Evolutionary conservation across 1,140 invertebrate genomes (phyloP), one percentile per base, ranked within the genome.

Genomic region (Notospermus geniculatus): DNA sequence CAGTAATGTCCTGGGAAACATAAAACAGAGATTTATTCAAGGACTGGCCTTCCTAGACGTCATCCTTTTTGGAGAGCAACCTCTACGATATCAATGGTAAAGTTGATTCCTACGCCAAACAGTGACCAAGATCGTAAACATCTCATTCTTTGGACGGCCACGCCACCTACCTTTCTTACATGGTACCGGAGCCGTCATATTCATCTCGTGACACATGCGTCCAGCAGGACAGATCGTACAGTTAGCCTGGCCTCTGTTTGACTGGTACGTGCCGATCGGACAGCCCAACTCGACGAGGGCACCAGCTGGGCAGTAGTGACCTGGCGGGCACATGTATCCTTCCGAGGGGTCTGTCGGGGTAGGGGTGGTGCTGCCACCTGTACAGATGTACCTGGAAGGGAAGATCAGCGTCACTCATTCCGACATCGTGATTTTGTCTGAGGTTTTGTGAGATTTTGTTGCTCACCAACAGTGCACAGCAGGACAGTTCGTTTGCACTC

Each of bases 171-270:
- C 76, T 46, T 65, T 62, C 36, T 67, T 67, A 59, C 75, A 79
- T 9, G 57, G 53, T 9, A 69, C 57, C 15, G 75, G 72, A n/a
- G 60, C 52, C 0, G 77, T 74, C 70, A 77, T 74, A 57, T 79
- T 79, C 5, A 62, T 63, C 25, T 72, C 57, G 0, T 64, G 71
- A 54, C 75, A 79, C 72, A 75, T 75, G 57, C 62, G 70, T 2
- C 72, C 73, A 29, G 68, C 76, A 0, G 75, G 77, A 60, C 77
- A 79, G 7, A 64, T 63, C 15, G 69, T 71, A 63, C 77, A 79
- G 60, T 70, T 71, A 27, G 61, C 60, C 53, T 75, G 68, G 25
- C 74, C 77, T 23, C 59, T 41, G 36, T 66, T 66, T 15, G 70
- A 54, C 54, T 79, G 75, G 67, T 72, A 79, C 0, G 71, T 71